Conservation (phyloP, 1,140 invertebrate genomes). For the Diachasmimorpha longicaudata region DNA sequence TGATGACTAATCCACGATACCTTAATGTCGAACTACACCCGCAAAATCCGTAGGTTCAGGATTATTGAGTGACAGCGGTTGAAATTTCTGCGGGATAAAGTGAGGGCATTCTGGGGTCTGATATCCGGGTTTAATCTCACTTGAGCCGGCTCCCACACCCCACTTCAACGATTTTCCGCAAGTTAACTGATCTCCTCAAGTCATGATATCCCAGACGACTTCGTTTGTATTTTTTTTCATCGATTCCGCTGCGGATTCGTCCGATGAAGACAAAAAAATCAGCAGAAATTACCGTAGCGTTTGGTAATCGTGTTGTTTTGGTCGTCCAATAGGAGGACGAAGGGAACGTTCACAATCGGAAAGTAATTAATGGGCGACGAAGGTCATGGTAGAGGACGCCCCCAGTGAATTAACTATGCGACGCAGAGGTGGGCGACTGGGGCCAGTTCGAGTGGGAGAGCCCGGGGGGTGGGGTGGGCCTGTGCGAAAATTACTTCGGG, state of each 20-base stretch:
- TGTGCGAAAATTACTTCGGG: background rate
- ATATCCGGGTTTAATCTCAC: slow-evolving; percentile 36
- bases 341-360: too few species aligned
- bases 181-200: slow-evolving; percentile 14
- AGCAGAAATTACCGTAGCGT: too few species aligned
- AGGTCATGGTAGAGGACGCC: too few species aligned
- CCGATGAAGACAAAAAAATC: too few species aligned
- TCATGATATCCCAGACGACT: background rate
- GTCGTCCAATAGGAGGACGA: too few species aligned
- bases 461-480: background rate
- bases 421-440: background rate
- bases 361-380: too few species aligned
- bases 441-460: background rate
- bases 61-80: slow-evolving; percentile 48
- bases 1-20: slow-evolving; percentile 39
- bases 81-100: slow-evolving; percentile 29
- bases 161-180: background rate
- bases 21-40: slow-evolving; percentile 43
- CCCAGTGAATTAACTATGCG: background rate
- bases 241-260: background rate
- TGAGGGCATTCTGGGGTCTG: slow-evolving; percentile 30
- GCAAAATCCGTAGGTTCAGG: slow-evolving; percentile 29
- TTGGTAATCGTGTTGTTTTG: too few species aligned
- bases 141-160: slow-evolving; percentile 27
- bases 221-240: background rate